A percentile compares a stretch with the other conserved stretches of the same genome.
Evolutionary conservation across 2,797 vertebrate species (phyloP).

Genomic region (Luscinia luscinia): DNA sequence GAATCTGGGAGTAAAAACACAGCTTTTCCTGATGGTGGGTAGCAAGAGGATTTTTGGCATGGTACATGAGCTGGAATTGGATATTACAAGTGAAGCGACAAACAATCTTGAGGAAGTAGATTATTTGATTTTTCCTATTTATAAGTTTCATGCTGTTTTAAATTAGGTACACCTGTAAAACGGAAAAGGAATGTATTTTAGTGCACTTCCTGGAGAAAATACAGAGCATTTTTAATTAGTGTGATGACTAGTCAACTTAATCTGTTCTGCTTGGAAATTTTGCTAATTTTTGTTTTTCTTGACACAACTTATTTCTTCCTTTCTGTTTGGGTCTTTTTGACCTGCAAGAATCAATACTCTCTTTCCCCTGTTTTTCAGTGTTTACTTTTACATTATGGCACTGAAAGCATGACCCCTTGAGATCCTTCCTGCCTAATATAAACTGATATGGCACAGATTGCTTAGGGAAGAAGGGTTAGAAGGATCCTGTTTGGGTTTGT

Average conservation of each 20-base stretch:
- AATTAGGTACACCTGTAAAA: constrained; percentile 19
- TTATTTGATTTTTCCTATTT: constrained; percentile 35
- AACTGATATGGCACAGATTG: not conserved
- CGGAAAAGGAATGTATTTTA: not conserved
- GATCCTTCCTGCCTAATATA: not conserved
- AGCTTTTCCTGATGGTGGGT: not conserved
- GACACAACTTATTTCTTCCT: not conserved
- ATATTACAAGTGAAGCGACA: not conserved
- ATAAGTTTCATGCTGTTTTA: constrained; percentile 31
- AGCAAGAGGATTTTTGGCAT: not conserved
- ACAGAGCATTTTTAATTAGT: not conserved
- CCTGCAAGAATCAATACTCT: not conserved
- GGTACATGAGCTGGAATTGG: not conserved
- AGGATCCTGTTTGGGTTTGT: constrained; percentile 10
- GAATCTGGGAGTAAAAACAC: not conserved
- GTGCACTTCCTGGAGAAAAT: not conserved
- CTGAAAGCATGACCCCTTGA: not conserved
- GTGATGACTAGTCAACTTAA: not conserved
- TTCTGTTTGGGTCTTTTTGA: not conserved
- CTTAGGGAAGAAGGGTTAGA: not conserved
- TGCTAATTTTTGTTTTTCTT: not conserved
- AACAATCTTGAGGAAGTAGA: not conserved
- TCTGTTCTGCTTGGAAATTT: not conserved
- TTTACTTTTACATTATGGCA: not conserved
- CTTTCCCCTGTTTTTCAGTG: not conserved